Evolutionary conservation across 2,888 invertebrate genomes (phyloP).

Genomic region (Prosapia bicincta): DNA sequence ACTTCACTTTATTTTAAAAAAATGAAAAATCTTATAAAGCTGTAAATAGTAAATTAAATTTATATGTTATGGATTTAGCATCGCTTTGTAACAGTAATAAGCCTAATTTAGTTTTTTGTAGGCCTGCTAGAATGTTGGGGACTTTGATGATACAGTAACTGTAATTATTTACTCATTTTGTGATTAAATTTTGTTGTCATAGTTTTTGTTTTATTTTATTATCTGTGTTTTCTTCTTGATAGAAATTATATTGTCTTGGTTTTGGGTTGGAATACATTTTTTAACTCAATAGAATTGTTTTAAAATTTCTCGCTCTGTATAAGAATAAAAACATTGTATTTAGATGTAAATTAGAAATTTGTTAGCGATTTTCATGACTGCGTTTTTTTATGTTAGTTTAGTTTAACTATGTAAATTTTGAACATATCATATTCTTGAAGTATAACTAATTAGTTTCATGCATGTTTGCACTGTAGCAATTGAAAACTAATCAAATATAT

Average conservation of each 20-base stretch:
- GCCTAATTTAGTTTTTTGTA: conserved; percentile 1
- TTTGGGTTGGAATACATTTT: conserved; percentile 18
- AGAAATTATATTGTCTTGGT: conserved; percentile 22
- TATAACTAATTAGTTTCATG: background rate
- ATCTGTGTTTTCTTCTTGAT: conserved; percentile 31
- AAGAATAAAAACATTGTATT: background rate
- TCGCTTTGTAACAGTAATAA: background rate
- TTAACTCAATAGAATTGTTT: background rate
- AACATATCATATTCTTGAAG: background rate
- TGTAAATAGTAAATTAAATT: conserved; percentile 16
- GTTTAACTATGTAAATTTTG: conserved; percentile 6
- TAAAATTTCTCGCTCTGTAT: background rate
- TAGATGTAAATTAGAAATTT: background rate
- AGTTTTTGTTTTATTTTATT: conserved; percentile 38
- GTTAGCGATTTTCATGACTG: background rate
- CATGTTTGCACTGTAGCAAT: background rate
- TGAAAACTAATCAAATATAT: background rate
- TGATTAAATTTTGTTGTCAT: conserved; percentile 36
- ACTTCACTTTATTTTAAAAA: too few species aligned
- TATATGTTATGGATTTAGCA: background rate
- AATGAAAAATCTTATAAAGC: conserved; percentile 19
- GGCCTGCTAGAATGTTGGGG: background rate
- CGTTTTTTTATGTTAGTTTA: background rate
- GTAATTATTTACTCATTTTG: conserved; percentile 27
- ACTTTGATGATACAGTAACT: conserved; percentile 1